Evolutionary conservation across 2,113 vertebrate genomes (phyloP).

Genomic region (Sorex fumeus): DNA sequence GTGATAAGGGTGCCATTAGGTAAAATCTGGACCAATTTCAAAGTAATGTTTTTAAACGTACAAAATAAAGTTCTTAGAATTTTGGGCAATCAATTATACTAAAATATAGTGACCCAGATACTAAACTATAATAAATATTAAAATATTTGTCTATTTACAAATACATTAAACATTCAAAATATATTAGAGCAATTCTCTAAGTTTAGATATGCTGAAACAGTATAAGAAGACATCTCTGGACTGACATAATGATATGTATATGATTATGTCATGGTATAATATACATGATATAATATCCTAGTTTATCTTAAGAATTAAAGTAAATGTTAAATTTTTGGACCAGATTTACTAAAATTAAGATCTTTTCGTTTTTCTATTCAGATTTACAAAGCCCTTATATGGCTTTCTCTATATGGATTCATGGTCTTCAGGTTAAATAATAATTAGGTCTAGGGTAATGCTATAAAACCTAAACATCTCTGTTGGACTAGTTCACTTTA

Average conservation of each 20-base stretch:
- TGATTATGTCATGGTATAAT: too few relatives aligned
- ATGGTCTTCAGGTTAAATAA: background rate
- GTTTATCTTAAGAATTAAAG: background rate
- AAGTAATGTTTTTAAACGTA: constrained; percentile 17
- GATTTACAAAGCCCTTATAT: background rate
- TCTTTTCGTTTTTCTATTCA: background rate
- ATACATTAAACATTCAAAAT: background rate
- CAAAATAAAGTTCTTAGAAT: background rate
- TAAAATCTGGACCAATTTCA: background rate
- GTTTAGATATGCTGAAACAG: background rate
- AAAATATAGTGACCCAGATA: background rate
- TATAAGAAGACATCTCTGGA: background rate
- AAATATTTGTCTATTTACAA: background rate
- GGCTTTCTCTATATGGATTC: background rate
- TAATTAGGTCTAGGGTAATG: background rate
- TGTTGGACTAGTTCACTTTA: background rate
- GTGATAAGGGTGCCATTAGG: background rate
- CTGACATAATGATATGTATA: too few relatives aligned
- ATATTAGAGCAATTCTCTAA: constrained; percentile 27
- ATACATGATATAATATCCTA: too few relatives aligned
- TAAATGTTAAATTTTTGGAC: constrained; percentile 19
- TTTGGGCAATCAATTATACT: background rate
- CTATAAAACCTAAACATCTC: background rate
- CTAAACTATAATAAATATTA: background rate
- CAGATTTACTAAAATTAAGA: background rate